A percentile compares a stretch with the other conserved stretches of the same genome.
phyloP scores from a whole-genome alignment of 2,113 vertebrate species.

The Sorex araneus region DNA sequence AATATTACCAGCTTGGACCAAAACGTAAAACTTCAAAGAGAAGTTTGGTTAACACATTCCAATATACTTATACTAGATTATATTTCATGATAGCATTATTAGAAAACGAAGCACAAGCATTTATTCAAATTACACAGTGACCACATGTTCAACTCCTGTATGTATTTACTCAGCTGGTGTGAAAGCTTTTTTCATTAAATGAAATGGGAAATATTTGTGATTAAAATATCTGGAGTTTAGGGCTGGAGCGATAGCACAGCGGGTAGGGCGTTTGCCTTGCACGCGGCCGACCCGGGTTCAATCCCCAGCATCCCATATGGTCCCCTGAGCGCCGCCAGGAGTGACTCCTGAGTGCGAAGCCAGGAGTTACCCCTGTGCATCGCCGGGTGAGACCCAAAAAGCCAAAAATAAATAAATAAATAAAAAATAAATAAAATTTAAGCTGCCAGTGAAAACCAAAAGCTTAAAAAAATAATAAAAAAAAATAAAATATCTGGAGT shows the following conservation, averaged over 20 bases:
- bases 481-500: neutral
- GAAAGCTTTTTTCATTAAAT: neutral
- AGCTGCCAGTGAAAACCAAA: too few species aligned
- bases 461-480: too few species aligned
- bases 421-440: too few species aligned
- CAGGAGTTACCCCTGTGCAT: too few species aligned
- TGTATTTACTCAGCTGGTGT: neutral
- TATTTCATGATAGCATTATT: neutral
- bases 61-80: neutral
- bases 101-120: neutral
- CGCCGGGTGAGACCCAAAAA: too few species aligned
- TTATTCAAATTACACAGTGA: neutral
- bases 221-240: neutral
- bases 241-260: too few species aligned
- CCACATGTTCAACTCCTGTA: neutral
- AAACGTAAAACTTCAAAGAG: neutral
- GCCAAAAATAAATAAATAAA: too few species aligned
- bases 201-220: neutral
- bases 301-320: too few species aligned
- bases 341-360: too few species aligned
- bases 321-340: too few species aligned
- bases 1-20: neutral
- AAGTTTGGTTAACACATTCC: neutral
- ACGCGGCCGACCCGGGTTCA: too few species aligned
- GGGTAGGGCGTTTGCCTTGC: too few species aligned